Percentiles rank a stretch among this genome's conserved stretches.
phyloP scores from a whole-genome alignment of 2,797 vertebrate species.

The Florisuga fusca region DNA sequence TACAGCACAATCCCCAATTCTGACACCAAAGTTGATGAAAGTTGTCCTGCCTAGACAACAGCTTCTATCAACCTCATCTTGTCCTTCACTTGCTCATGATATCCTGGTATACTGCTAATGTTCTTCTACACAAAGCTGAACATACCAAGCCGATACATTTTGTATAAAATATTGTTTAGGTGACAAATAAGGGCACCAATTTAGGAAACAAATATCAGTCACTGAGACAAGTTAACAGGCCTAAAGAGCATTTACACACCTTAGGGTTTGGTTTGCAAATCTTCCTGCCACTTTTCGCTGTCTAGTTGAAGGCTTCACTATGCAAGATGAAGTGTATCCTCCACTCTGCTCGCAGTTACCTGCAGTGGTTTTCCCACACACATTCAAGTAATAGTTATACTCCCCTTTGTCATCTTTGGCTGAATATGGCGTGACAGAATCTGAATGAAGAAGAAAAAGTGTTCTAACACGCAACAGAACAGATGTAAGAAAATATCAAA shows the following conservation, averaged over 20 bases:
- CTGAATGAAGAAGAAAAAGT: background rate
- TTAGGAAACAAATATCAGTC: background rate
- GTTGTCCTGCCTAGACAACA: background rate
- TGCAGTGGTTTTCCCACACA: constrained; percentile 80
- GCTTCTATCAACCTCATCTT: background rate
- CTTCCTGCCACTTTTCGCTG: constrained; percentile 84
- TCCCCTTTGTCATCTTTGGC: constrained; percentile 74
- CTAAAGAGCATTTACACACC: constrained; percentile 77
- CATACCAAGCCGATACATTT: background rate
- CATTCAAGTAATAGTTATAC: constrained; percentile 90
- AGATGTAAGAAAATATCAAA: background rate
- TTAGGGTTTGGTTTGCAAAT: constrained; percentile 87
- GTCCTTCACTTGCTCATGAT: background rate
- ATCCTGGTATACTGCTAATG: background rate
- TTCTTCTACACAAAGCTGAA: background rate
- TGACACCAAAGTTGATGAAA: background rate
- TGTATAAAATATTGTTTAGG: background rate
- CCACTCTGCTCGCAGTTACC: constrained; percentile 54
- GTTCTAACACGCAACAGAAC: background rate
- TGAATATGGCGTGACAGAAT: constrained; percentile 61
- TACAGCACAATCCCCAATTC: background rate
- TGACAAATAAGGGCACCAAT: background rate
- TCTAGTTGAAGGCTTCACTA: constrained; percentile 76
- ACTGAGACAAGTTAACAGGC: background rate
- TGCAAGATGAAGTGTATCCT: constrained; percentile 83